phyloP scores from a whole-genome alignment of 2,888 invertebrate genomes.

The Dryomyza anilis region DNA sequence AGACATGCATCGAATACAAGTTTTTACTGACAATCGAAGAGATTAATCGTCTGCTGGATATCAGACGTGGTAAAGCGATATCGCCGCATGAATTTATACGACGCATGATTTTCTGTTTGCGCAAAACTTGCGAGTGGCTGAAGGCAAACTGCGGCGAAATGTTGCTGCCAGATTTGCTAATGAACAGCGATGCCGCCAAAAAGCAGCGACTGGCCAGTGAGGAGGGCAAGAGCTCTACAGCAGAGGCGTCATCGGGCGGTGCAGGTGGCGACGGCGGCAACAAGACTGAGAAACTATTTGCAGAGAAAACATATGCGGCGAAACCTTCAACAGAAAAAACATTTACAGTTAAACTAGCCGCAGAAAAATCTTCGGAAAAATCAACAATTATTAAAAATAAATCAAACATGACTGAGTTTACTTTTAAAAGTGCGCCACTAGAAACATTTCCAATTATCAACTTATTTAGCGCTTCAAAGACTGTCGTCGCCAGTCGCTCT shows the following conservation, averaged over 20 bases:
- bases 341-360: too few species aligned
- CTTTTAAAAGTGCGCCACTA: neutral
- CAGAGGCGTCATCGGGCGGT: slow-evolving; percentile 33
- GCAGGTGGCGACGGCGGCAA: slow-evolving; percentile 13
- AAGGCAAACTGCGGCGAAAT: slow-evolving; percentile 51
- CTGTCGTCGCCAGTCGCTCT: neutral
- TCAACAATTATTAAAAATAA: neutral
- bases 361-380: slow-evolving; percentile 8
- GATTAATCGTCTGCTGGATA: slow-evolving; percentile 51
- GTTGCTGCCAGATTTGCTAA: slow-evolving; percentile 47
- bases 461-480: slow-evolving; percentile 10
- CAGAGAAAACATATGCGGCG: too few species aligned
- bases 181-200: slow-evolving; percentile 15
- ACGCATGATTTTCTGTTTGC: slow-evolving; percentile 57
- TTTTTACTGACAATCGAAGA: slow-evolving; percentile 54
- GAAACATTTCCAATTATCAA: neutral
- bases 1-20: slow-evolving; percentile 57
- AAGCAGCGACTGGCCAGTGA: slow-evolving; percentile 35
- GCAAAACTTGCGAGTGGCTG: slow-evolving; percentile 57
- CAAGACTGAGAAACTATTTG: neutral
- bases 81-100: slow-evolving; percentile 60
- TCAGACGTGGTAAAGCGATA: slow-evolving; percentile 53
- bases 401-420: slow-evolving; percentile 31
- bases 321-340: too few species aligned
- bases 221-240: slow-evolving; percentile 34